Conservation (phyloP, 2,797 vertebrate species). For the Schizothorax lantsangensis region DNA sequence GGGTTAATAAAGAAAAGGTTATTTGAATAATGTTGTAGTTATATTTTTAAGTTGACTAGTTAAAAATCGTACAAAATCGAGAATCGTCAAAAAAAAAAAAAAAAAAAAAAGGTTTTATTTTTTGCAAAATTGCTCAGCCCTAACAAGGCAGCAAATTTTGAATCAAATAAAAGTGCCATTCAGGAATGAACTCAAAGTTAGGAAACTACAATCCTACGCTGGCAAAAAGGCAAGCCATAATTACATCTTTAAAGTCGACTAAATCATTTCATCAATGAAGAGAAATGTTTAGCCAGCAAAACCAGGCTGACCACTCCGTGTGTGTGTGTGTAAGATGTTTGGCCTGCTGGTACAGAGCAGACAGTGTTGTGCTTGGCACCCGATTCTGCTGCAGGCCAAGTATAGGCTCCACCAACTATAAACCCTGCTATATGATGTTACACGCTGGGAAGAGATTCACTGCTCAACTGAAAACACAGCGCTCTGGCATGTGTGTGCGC, state of each 20-base stretch:
- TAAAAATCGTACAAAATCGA: no score
- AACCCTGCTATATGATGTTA: slow-evolving; percentile 16
- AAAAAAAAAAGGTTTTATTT: no score
- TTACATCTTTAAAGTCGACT: slow-evolving; percentile 43
- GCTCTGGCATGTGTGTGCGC: not conserved
- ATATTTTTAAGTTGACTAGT: no score
- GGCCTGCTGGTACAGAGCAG: slow-evolving; percentile 1
- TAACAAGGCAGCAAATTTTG: slow-evolving; percentile 11
- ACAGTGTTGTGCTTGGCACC: slow-evolving; percentile 52
- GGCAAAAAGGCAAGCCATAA: slow-evolving; percentile 39
- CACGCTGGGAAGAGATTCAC: slow-evolving; percentile 1
- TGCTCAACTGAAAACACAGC: not conserved
- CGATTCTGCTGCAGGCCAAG: slow-evolving; percentile 8
- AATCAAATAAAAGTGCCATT: slow-evolving; percentile 26
- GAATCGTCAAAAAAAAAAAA: no score
- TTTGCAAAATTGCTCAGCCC: no score
- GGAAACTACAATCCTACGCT: slow-evolving; percentile 18
- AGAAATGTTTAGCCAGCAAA: slow-evolving; percentile 57
- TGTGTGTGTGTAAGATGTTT: slow-evolving; percentile 4
- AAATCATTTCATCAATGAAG: not conserved
- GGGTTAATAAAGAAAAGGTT: no score
- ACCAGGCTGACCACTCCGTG: slow-evolving; percentile 37
- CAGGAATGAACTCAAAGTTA: not conserved
- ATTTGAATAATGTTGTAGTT: no score
- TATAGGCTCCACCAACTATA: slow-evolving; percentile 21